Percentiles rank a stretch among this genome's conserved stretches.
Conservation (phyloP, 1,140 invertebrate species). For the Kradibia gibbosae region DNA sequence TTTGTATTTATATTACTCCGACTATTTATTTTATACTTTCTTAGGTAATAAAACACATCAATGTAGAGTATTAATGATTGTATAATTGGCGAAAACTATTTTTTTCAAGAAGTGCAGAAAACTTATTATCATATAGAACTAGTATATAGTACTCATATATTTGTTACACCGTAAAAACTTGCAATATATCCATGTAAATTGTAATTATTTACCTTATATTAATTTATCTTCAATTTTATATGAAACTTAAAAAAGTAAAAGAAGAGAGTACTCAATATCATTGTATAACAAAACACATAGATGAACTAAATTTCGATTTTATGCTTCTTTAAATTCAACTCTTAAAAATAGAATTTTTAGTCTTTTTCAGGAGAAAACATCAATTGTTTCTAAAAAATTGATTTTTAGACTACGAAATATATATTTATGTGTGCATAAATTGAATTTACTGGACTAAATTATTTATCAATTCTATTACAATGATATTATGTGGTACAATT, state of each 20-base stretch:
- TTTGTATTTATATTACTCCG: slow-evolving; percentile 33
- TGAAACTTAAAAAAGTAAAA: slow-evolving; percentile 22
- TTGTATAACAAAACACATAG: slow-evolving; percentile 8
- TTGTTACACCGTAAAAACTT: not conserved
- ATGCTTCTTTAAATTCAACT: not conserved
- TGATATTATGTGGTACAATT: slow-evolving; percentile 12
- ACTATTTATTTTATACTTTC: slow-evolving; percentile 41
- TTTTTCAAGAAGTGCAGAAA: not conserved
- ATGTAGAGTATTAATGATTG: slow-evolving; percentile 7
- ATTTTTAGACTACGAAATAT: not conserved
- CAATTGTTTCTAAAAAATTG: not conserved
- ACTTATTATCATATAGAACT: slow-evolving; percentile 1
- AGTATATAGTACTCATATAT: not conserved
- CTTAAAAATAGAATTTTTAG: not conserved
- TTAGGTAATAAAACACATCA: slow-evolving; percentile 16
- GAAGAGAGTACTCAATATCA: not conserved
- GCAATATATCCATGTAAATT: slow-evolving; percentile 35
- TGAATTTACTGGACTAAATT: slow-evolving; percentile 13
- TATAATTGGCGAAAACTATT: not conserved
- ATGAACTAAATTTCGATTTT: not conserved
- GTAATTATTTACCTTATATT: slow-evolving; percentile 23
- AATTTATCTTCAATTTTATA: slow-evolving; percentile 40
- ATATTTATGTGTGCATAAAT: slow-evolving; percentile 18
- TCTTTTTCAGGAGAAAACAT: not conserved
- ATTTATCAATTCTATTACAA: slow-evolving; percentile 12